phyloP scores from a whole-genome alignment of 2,113 vertebrate genomes.

The Apodemus speciosus region DNA sequence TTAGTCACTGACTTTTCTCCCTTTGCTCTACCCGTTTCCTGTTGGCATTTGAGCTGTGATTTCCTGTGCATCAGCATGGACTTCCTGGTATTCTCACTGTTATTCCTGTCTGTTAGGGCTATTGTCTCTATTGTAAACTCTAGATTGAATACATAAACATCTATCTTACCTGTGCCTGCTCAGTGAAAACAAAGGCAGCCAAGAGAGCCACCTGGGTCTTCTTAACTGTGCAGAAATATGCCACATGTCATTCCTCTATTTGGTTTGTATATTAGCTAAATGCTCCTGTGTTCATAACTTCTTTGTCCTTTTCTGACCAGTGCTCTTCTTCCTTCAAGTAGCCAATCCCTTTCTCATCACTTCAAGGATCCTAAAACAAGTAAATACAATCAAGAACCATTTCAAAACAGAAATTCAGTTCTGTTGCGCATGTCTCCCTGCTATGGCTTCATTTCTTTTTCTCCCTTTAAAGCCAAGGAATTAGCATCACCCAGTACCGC shows the following conservation, averaged over 20 bases:
- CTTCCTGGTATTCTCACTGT: neutral
- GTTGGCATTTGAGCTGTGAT: neutral
- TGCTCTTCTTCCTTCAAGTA: neutral
- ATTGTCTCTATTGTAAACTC: neutral
- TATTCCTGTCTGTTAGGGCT: neutral
- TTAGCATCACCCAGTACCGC: fast-evolving
- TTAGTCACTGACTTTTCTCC: neutral
- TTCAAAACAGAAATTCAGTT: neutral
- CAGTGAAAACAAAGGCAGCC: neutral
- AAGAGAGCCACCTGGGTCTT: too few relatives aligned
- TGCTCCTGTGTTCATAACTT: neutral
- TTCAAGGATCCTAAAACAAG: neutral
- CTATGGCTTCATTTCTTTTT: neutral
- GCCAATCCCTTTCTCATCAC: neutral
- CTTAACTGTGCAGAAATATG: neutral
- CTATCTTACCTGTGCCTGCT: neutral
- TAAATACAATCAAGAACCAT: neutral
- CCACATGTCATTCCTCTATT: neutral
- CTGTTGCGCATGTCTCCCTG: neutral
- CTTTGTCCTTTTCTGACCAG: neutral
- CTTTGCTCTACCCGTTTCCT: neutral
- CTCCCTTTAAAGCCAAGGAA: neutral
- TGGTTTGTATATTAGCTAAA: neutral
- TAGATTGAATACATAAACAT: neutral
- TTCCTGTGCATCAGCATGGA: neutral